These are phyloP conservation scores for Anisognathus igniventris DNA, from an alignment of 2,797 vertebrate species.

Conservation along the genomic window DNA sequence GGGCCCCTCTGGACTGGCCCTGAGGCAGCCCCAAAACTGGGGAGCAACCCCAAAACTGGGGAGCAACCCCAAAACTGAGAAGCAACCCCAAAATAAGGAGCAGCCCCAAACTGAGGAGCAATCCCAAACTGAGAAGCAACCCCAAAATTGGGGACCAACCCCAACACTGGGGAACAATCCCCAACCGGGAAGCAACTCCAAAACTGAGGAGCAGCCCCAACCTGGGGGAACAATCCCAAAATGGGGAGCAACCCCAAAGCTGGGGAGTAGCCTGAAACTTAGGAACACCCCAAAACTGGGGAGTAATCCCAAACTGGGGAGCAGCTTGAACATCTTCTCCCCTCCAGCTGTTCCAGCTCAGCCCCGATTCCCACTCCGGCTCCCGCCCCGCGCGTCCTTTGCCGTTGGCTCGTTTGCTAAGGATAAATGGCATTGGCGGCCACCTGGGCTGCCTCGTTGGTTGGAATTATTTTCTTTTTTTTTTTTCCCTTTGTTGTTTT, in stretches of 20 bases:
- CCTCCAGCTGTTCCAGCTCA: slow-evolving; percentile 1
- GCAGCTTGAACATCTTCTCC: not conserved
- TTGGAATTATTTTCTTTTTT: not conserved
- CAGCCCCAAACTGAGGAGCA: not conserved
- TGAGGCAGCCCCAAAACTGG: not conserved
- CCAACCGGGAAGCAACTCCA: accelerated
- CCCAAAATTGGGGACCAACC: not conserved
- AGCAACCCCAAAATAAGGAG: too few species aligned
- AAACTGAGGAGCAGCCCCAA: not conserved
- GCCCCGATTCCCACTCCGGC: not conserved
- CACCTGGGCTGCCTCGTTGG: not conserved
- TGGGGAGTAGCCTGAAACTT: not conserved
- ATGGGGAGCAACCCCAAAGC: not conserved
- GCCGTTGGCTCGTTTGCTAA: slow-evolving; percentile 39
- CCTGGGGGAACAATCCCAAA: accelerated
- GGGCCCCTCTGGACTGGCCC: not conserved
- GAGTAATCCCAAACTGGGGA: not conserved
- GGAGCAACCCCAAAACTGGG: not conserved
- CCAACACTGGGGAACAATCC: not conserved
- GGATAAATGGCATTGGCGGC: slow-evolving; percentile 52
- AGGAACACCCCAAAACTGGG: not conserved
- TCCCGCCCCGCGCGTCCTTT: not conserved
- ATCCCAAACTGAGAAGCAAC: not conserved
- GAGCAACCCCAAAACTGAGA: not conserved
- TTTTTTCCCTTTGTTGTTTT: accelerated